phyloP scores from a whole-genome alignment of 2,113 vertebrate species.

The Serranochromis macrocephalus region DNA sequence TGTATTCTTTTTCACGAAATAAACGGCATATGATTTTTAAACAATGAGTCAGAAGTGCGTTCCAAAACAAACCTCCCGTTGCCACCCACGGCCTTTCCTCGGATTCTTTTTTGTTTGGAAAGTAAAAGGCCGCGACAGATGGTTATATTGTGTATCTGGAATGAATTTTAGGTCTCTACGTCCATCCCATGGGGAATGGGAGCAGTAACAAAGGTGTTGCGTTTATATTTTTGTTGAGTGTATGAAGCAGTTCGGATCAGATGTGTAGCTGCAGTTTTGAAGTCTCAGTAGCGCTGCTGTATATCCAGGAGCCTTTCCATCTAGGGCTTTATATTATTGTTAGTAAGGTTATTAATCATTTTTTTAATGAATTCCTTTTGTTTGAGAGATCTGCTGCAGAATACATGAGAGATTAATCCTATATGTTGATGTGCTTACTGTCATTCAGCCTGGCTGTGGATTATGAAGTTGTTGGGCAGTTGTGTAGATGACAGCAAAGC shows the following conservation, averaged over 20 bases:
- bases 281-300: neutral
- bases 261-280: neutral
- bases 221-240: no score
- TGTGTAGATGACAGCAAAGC: neutral
- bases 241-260: neutral
- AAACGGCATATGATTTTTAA: no score
- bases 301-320: neutral
- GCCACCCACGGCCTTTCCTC: no score
- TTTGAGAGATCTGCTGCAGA: neutral
- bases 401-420: neutral
- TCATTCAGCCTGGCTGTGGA: neutral
- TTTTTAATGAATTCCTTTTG: neutral
- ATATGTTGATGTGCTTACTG: neutral
- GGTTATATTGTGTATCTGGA: no score
- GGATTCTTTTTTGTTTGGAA: no score
- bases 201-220: no score
- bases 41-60: no score
- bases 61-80: no score
- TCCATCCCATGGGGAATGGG: no score
- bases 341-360: neutral
- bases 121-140: no score
- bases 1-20: no score
- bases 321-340: neutral
- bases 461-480: neutral
- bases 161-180: no score